These are phyloP conservation scores for Carapus acus DNA, from an alignment of 2,797 vertebrate genomes.

Conservation along the genomic window DNA sequence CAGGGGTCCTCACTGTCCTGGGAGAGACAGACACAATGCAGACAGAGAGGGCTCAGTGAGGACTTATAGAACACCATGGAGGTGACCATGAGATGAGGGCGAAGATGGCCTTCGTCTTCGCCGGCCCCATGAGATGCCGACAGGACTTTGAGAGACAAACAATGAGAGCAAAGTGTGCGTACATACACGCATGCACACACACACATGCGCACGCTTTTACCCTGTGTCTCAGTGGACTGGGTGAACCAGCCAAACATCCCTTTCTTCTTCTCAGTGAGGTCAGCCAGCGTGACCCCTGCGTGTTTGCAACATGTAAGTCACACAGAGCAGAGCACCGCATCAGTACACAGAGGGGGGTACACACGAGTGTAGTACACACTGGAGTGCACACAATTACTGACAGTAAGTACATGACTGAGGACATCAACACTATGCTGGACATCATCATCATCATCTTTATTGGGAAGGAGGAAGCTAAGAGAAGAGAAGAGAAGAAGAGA, in stretches of 20 bases:
- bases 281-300: slow-evolving; percentile 90
- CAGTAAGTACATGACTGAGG: slow-evolving; percentile 14
- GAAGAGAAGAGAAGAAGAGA: slow-evolving; percentile 5
- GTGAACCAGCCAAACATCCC: slow-evolving; percentile 90
- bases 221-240: slow-evolving; percentile 91
- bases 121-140: not conserved
- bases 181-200: slow-evolving; percentile 25
- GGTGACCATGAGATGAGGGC: slow-evolving; percentile 1
- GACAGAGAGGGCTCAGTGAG: not conserved
- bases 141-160: slow-evolving; percentile 25
- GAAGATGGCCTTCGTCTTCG: slow-evolving; percentile 11
- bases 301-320: slow-evolving; percentile 80
- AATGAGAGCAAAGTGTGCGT: slow-evolving; percentile 36
- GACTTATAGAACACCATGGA: too few relatives aligned
- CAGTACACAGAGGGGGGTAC: slow-evolving; percentile 51
- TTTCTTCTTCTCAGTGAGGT: slow-evolving; percentile 96
- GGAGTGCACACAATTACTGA: too few relatives aligned
- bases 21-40: not conserved
- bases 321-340: slow-evolving; percentile 78
- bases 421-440: too few relatives aligned
- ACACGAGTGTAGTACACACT: slow-evolving; percentile 2
- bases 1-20: too few relatives aligned
- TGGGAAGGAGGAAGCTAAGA: not conserved
- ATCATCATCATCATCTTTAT: too few relatives aligned
- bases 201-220: slow-evolving; percentile 71